Evolutionary conservation across 2,888 invertebrate genomes (phyloP).

Genomic region (Exephanes ischioxanthus): DNA sequence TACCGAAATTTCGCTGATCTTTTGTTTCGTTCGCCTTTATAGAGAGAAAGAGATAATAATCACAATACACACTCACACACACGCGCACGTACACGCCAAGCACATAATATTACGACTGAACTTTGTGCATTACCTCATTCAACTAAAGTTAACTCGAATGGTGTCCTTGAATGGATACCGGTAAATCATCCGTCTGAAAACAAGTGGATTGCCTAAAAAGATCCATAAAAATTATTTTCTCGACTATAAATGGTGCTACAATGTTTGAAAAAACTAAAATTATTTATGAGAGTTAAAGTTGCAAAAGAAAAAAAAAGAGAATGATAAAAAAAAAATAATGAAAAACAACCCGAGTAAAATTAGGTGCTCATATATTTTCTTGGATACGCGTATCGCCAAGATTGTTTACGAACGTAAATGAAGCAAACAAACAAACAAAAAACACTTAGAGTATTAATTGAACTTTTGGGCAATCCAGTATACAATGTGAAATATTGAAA

Average conservation of each 20-base stretch:
- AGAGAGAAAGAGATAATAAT: slow-evolving; percentile 43
- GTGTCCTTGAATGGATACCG: slow-evolving; percentile 75
- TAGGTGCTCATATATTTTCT: slow-evolving; percentile 79
- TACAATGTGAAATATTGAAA: slow-evolving; percentile 69
- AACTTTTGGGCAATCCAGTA: slow-evolving; percentile 79
- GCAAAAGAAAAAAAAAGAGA: neutral
- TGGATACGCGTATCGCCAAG: slow-evolving; percentile 74
- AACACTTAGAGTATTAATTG: slow-evolving; percentile 55
- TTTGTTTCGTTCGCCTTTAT: slow-evolving; percentile 70
- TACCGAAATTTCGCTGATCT: slow-evolving; percentile 49
- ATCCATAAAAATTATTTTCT: slow-evolving; percentile 77
- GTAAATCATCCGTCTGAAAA: slow-evolving; percentile 80
- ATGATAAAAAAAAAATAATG: slow-evolving; percentile 19
- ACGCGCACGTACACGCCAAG: slow-evolving; percentile 55
- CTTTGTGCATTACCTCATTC: slow-evolving; percentile 82
- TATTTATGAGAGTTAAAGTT: slow-evolving; percentile 73
- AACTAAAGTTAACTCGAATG: slow-evolving; percentile 81
- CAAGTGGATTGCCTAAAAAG: slow-evolving; percentile 81
- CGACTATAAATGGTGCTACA: slow-evolving; percentile 77
- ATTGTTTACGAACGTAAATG: slow-evolving; percentile 66
- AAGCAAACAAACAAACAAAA: slow-evolving; percentile 68
- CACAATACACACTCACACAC: slow-evolving; percentile 33
- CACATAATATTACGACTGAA: slow-evolving; percentile 79
- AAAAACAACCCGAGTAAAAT: slow-evolving; percentile 64
- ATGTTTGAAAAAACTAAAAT: slow-evolving; percentile 73